These are phyloP conservation scores for Crenichthys baileyi DNA, from an alignment of 2,797 vertebrate genomes.

Conservation along the genomic window DNA sequence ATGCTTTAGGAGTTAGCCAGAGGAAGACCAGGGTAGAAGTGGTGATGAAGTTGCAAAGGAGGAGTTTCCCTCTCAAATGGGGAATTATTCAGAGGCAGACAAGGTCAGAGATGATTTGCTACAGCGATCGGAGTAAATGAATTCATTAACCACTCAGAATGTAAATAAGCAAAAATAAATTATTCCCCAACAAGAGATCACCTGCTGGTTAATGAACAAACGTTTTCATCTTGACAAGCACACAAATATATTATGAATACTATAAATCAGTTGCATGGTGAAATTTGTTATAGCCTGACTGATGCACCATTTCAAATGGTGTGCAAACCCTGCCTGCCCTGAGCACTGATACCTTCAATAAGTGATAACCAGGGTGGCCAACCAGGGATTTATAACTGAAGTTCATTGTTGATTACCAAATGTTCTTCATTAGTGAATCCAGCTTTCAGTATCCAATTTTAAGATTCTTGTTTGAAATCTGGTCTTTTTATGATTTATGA, in stretches of 20 bases:
- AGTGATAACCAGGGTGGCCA: background rate
- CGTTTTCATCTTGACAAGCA: background rate
- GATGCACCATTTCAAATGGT: background rate
- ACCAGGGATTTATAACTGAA: background rate
- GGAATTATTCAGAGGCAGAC: background rate
- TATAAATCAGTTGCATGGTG: background rate
- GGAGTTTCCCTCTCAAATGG: background rate
- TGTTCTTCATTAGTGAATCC: background rate
- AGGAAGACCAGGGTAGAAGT: background rate
- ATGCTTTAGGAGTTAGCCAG: background rate
- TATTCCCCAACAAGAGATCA: background rate
- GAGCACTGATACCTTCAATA: background rate
- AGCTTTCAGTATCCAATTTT: background rate
- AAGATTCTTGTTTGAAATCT: background rate
- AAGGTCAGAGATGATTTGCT: background rate
- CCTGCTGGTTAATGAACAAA: background rate
- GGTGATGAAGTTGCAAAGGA: background rate
- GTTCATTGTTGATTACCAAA: background rate
- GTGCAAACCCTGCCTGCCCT: background rate
- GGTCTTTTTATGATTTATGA: background rate
- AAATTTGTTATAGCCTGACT: background rate
- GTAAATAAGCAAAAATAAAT: background rate
- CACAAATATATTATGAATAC: background rate
- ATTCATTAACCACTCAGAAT: background rate
- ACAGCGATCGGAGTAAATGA: background rate